Base-by-base conservation (phyloP, 2,113 vertebrate species). In the Canis aureus region DNA sequence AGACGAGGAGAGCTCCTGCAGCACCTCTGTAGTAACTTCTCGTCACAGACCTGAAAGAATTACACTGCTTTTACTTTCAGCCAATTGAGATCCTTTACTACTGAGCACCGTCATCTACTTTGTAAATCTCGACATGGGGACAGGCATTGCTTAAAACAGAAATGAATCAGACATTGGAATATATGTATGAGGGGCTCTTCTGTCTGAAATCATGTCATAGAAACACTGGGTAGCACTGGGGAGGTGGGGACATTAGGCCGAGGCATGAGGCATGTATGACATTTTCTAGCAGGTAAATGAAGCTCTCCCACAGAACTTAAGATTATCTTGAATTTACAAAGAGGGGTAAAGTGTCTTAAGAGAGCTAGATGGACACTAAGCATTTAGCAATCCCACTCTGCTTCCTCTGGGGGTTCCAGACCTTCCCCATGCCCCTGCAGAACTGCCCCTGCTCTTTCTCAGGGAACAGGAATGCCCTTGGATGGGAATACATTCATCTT, bases 21-120 rank as follows among this genome's bases (percentile, higher is more conserved):
- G 99, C 99, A 80, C 99, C 99, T 99, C 99, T 99, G 98, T 99
- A 99, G 98, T 99, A 99, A 98, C 99, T 99, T 98, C 99, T 99
- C 87, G 99, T 99, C 98, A 99, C 99, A 96, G 99, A 99, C 93
- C 99, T 99, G 99, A 98, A 99, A 90, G 32, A 98, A 91, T 11
- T 3, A 84, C 27, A 66, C 8, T 38, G 49, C 51, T 5, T 96
- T 80, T 71, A 67, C 17, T 1, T 38, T 6, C 4, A 38, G 11
- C 15, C 89, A 12, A 0, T 10, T 17, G 20, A 74, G 82, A 35
- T 1, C 43, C 83, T 32, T 22, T 15, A 23, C 32, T 3, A 7
- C 27, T 8, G 25, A 55, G 38, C 43, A n/a, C 69, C 19, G 2
- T 1, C 51, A 53, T 49, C 89, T 12, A 0, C 6, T 60, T 6